phyloP scores from a whole-genome alignment of 2,888 invertebrate species.

The Drosophila neonasuta region DNA sequence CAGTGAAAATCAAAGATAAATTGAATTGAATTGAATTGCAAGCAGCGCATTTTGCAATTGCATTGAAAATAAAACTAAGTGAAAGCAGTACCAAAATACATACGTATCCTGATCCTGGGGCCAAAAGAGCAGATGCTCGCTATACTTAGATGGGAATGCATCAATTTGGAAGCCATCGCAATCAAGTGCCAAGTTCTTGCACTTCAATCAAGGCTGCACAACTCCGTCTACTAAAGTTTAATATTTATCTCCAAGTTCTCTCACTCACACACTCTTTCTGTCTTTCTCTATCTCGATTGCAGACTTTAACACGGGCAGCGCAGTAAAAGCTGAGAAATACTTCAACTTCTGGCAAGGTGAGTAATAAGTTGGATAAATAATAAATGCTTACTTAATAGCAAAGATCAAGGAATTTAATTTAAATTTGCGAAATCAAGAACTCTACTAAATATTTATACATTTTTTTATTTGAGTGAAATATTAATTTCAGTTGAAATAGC shows the following conservation, averaged over 20 bases:
- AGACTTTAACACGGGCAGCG: conserved; percentile 32
- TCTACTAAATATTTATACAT: not conserved
- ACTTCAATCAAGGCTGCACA: conserved; percentile 39
- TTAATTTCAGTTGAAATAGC: too few species aligned
- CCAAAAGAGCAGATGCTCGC: conserved; percentile 16
- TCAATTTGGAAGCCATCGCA: conserved; percentile 46
- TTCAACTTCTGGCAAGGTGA: conserved; percentile 40
- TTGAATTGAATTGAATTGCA: conserved; percentile 66
- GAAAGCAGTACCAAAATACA: not conserved
- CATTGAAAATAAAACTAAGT: conserved; percentile 61
- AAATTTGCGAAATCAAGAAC: not conserved
- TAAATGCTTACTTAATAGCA: not conserved
- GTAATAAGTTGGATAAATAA: conserved; percentile 13
- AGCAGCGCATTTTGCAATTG: conserved; percentile 64
- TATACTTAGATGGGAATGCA: conserved; percentile 30
- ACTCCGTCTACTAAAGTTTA: conserved; percentile 22
- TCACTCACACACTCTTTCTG: not conserved
- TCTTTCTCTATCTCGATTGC: conserved; percentile 25
- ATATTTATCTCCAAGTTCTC: conserved; percentile 29
- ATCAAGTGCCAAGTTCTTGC: conserved; percentile 39
- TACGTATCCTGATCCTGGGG: not conserved
- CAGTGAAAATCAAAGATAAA: conserved; percentile 71
- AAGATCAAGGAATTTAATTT: not conserved
- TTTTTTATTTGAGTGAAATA: too few species aligned
- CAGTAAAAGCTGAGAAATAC: conserved; percentile 12